Percentiles rank a stretch among this genome's conserved stretches.
Conservation (phyloP, 2,113 vertebrate genomes). For the Ammodytes dubius region DNA sequence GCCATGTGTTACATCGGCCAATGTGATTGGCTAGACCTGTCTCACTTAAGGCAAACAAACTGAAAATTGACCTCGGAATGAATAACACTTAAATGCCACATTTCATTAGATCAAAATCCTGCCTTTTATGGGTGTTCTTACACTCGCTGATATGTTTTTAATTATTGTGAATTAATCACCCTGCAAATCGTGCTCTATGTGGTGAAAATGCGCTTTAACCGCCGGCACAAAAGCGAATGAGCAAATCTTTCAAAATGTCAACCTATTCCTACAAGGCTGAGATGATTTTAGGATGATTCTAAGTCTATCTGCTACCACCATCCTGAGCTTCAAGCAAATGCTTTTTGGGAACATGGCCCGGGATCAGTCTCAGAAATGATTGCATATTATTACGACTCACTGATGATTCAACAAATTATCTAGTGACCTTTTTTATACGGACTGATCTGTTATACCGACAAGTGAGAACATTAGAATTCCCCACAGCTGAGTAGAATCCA, state of each 20-base stretch:
- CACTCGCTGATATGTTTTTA: too few species aligned
- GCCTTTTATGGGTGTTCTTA: background rate
- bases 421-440: slow-evolving; percentile 49
- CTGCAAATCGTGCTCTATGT: background rate
- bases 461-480: slow-evolving; percentile 46
- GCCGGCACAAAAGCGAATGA: background rate
- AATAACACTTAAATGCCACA: background rate
- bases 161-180: too few species aligned
- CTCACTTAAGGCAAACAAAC: background rate
- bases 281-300: slow-evolving; percentile 9
- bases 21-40: background rate
- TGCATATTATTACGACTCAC: slow-evolving; percentile 36
- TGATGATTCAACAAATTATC: slow-evolving; percentile 47
- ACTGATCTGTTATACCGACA: slow-evolving; percentile 51
- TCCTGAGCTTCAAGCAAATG: slow-evolving; percentile 11
- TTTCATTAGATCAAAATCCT: background rate
- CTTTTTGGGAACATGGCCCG: slow-evolving; percentile 32
- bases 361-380: slow-evolving; percentile 37
- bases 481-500: slow-evolving; percentile 42
- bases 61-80: background rate
- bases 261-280: slow-evolving; percentile 28
- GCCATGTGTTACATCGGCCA: background rate
- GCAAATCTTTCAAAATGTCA: slow-evolving; percentile 32
- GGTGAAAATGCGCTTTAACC: background rate
- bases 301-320: slow-evolving; percentile 24